Conservation (phyloP, 2,888 invertebrate genomes). For the Drosophila robusta region DNA sequence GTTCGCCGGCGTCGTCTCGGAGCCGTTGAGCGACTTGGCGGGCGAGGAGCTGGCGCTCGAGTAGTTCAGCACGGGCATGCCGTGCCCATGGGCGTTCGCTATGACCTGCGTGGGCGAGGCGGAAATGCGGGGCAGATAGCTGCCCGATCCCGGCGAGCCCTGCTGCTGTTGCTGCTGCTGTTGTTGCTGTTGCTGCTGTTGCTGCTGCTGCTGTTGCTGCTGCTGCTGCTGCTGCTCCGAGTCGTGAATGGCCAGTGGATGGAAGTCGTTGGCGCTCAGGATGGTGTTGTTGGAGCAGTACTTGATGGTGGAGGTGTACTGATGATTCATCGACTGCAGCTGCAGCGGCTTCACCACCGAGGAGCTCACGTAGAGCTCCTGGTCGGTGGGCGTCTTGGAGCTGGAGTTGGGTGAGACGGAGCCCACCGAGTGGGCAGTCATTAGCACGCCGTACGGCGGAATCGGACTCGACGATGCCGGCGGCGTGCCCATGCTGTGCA, state of each 20-base stretch:
- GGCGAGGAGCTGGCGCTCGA: conserved; percentile 79
- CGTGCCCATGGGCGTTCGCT: conserved; percentile 60
- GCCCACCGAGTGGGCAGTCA: conserved; percentile 71
- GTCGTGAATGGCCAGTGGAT: conserved; percentile 60
- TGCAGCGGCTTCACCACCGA: conserved; percentile 58
- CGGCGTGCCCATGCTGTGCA: conserved; percentile 77
- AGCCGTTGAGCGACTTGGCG: conserved; percentile 59
- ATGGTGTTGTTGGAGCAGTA: conserved; percentile 83
- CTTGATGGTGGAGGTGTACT: conserved; percentile 84
- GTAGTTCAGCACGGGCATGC: conserved; percentile 64
- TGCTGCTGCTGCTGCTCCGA: conserved; percentile 58
- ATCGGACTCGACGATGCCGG: conserved; percentile 79
- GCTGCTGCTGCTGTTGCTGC: conserved; percentile 40
- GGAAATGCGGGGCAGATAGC: conserved; percentile 53
- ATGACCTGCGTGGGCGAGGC: conserved; percentile 63
- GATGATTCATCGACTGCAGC: conserved; percentile 76
- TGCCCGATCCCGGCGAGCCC: conserved; percentile 45
- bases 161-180: conserved; percentile 46
- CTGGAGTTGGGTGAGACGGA: conserved; percentile 73
- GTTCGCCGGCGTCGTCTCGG: conserved; percentile 42
- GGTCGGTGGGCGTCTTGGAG: conserved; percentile 73
- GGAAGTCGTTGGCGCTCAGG: conserved; percentile 74
- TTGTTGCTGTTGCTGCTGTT: conserved; percentile 44
- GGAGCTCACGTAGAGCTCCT: conserved; percentile 68
- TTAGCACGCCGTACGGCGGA: conserved; percentile 64